Percentiles rank a stretch among this genome's conserved stretches.
Evolutionary conservation across 1,140 invertebrate species (phyloP).

Genomic region (Sitophilus oryzae): DNA sequence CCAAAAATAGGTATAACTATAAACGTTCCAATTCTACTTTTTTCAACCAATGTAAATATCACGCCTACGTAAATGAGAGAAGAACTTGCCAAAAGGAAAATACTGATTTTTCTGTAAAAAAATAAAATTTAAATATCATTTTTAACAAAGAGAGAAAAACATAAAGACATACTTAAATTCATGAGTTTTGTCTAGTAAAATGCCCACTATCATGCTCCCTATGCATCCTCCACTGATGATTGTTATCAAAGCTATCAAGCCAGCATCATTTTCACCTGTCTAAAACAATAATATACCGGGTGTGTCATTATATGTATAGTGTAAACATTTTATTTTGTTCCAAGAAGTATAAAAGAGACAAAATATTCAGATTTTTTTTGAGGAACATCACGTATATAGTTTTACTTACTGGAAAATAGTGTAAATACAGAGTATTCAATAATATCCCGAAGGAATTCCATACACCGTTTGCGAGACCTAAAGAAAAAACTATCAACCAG

Average conservation of each 20-base stretch:
- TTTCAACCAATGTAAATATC: slow-evolving; percentile 7
- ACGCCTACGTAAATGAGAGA: slow-evolving; percentile 15
- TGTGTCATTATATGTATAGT: too few species aligned
- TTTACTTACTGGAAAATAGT: slow-evolving; percentile 36
- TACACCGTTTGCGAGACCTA: slow-evolving; percentile 30
- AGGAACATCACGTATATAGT: neutral
- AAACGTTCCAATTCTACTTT: slow-evolving; percentile 19
- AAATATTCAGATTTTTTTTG: neutral
- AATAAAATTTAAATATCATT: neutral
- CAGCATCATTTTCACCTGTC: slow-evolving; percentile 28
- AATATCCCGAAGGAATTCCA: slow-evolving; percentile 33
- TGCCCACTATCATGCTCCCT: slow-evolving; percentile 35
- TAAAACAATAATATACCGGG: too few species aligned
- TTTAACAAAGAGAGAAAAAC: neutral
- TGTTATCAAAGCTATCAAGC: slow-evolving; percentile 27
- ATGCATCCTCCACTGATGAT: slow-evolving; percentile 33
- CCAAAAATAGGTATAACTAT: slow-evolving; percentile 29
- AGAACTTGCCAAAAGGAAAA: slow-evolving; percentile 12
- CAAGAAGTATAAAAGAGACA: slow-evolving; percentile 3
- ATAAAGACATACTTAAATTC: slow-evolving; percentile 31
- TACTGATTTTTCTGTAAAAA: slow-evolving; percentile 20
- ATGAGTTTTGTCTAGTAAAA: slow-evolving; percentile 36
- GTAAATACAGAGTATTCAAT: slow-evolving; percentile 30
- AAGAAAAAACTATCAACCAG: slow-evolving; percentile 24
- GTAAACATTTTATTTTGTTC: too few species aligned